phyloP scores from a whole-genome alignment of 1,140 invertebrate genomes.

The Nomia melanderi region DNA sequence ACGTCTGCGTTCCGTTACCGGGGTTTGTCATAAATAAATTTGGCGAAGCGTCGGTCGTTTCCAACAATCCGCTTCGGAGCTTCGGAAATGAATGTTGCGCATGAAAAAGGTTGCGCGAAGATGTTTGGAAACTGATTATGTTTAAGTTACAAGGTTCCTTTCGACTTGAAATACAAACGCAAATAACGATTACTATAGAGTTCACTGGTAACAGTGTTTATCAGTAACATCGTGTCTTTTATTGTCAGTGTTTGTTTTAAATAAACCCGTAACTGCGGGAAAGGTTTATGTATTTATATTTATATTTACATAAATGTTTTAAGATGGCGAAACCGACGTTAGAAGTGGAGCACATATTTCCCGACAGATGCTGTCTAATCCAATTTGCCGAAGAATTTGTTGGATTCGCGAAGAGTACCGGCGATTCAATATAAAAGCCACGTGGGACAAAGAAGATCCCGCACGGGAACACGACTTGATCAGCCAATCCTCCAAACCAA shows the following conservation, averaged over 20 bases:
- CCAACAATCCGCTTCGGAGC: background rate
- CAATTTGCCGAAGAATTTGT: slow-evolving; percentile 60
- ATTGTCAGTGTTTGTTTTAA: too few relatives aligned
- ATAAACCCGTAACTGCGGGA: too few relatives aligned
- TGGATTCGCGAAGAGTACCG: slow-evolving; percentile 49
- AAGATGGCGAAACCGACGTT: background rate
- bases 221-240: too few relatives aligned
- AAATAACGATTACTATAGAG: too few relatives aligned
- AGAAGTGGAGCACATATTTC: slow-evolving; percentile 11
- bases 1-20: background rate
- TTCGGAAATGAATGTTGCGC: too few relatives aligned
- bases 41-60: too few relatives aligned
- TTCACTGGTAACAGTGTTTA: too few relatives aligned
- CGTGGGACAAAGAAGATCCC: slow-evolving; percentile 62
- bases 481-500: slow-evolving; percentile 66
- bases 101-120: too few relatives aligned
- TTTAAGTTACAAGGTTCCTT: too few relatives aligned
- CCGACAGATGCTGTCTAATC: slow-evolving; percentile 52
- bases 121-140: too few relatives aligned
- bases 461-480: slow-evolving; percentile 61
- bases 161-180: too few relatives aligned
- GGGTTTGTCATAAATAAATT: background rate
- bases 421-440: slow-evolving; percentile 66
- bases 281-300: too few relatives aligned
- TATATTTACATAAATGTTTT: background rate